Conservation (phyloP, 2,888 invertebrate genomes). For the Cheilosia variabilis region DNA sequence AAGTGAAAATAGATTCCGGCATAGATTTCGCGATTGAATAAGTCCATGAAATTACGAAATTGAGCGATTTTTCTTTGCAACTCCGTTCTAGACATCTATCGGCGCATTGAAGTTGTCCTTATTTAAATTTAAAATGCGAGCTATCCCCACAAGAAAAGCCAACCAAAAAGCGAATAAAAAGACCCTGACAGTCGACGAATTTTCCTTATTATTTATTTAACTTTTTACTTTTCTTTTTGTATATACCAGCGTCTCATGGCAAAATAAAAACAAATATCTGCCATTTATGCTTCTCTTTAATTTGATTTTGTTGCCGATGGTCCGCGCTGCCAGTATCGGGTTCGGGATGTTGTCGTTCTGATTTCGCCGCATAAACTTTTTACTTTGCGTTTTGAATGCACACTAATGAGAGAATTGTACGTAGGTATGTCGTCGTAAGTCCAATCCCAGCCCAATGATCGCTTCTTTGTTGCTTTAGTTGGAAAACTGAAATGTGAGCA, state of each 20-base stretch:
- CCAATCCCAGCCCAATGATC: slow-evolving; percentile 2
- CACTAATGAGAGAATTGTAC: slow-evolving; percentile 29
- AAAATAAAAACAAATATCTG: slow-evolving; percentile 34
- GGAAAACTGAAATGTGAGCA: slow-evolving; percentile 19
- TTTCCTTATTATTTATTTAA: slow-evolving; percentile 25
- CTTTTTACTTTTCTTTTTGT: slow-evolving; percentile 5
- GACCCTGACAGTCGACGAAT: background rate
- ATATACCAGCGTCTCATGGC: background rate
- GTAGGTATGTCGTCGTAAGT: background rate
- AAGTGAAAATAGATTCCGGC: too few species aligned
- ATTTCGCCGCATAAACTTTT: slow-evolving; percentile 20
- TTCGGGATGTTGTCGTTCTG: background rate
- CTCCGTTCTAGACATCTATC: background rate
- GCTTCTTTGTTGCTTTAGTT: slow-evolving; percentile 7
- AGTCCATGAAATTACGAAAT: slow-evolving; percentile 26
- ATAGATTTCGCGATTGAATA: background rate
- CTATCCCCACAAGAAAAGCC: slow-evolving; percentile 20
- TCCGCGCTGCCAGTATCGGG: background rate
- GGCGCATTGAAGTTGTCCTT: slow-evolving; percentile 23
- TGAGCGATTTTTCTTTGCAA: background rate
- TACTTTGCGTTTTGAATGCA: slow-evolving; percentile 7
- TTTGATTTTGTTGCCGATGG: slow-evolving; percentile 46
- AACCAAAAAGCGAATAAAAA: background rate
- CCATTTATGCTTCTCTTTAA: slow-evolving; percentile 54
- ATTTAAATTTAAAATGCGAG: slow-evolving; percentile 57